These are phyloP conservation scores for Propithecus deckenii DNA, from an alignment of 2,797 vertebrate species.

Conservation along the genomic window DNA sequence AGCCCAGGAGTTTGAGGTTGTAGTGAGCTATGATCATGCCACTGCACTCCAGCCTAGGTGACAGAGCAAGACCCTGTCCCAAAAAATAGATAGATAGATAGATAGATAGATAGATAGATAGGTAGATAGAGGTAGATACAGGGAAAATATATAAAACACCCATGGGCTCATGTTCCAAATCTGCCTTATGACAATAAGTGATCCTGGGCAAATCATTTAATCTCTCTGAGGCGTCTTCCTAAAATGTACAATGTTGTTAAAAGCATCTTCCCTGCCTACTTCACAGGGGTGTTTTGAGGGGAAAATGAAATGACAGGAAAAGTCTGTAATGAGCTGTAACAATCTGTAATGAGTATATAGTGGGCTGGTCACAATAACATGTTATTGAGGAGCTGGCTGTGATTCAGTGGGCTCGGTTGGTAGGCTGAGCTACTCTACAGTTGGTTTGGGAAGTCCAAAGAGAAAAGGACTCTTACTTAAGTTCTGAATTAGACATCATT, in stretches of 20 bases:
- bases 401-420: neutral
- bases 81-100: no score
- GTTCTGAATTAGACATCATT: neutral
- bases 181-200: neutral
- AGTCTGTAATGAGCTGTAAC: neutral
- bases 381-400: neutral
- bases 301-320: neutral
- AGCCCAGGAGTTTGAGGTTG: no score
- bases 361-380: neutral
- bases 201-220: neutral
- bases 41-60: no score
- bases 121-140: neutral
- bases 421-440: neutral
- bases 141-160: neutral
- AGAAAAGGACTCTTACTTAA: neutral
- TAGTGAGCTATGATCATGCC: no score
- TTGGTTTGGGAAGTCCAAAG: neutral
- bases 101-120: no score
- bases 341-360: neutral
- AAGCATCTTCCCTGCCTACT: neutral
- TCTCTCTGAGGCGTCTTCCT: neutral
- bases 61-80: no score
- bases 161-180: neutral
- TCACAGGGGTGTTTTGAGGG: neutral
- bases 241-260: neutral